These are phyloP conservation scores for Antheraea pernyi DNA, from an alignment of 1,140 invertebrate species.

Conservation along the genomic window DNA sequence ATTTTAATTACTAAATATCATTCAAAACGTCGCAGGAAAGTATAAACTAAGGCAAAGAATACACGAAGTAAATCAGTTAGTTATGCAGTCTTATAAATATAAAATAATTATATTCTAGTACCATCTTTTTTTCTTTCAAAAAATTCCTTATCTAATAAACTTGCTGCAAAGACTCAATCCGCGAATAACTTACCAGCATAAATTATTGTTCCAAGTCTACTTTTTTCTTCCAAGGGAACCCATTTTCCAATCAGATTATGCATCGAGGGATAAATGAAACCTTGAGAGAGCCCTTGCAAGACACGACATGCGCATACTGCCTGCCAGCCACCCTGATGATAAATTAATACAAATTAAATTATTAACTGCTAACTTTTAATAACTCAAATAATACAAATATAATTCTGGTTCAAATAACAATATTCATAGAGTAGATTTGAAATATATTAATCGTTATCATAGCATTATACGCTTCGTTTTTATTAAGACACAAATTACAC, in stretches of 20 bases:
- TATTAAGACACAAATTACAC: background rate
- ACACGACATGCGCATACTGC: constrained; percentile 79
- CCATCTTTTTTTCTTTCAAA: too few species aligned
- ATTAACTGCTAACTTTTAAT: background rate
- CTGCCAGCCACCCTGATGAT: constrained; percentile 31
- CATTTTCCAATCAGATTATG: constrained; percentile 87
- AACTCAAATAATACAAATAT: background rate
- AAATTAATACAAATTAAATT: background rate
- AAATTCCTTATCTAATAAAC: too few species aligned
- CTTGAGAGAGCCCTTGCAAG: constrained; percentile 85
- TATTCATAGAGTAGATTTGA: background rate
- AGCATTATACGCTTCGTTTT: background rate
- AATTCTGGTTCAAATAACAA: background rate
- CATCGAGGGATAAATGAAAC: constrained; percentile 84
- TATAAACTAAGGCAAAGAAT: too few species aligned
- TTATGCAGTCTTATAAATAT: too few species aligned
- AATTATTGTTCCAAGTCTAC: constrained; percentile 69
- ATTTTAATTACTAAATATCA: too few species aligned
- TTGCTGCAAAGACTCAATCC: too few species aligned
- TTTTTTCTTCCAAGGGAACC: constrained; percentile 84
- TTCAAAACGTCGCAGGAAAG: too few species aligned
- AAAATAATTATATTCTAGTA: too few species aligned
- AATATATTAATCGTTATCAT: background rate
- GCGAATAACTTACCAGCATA: constrained; percentile 50
- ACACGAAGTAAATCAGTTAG: too few species aligned